A percentile compares a stretch with the other conserved stretches of the same genome.
These are phyloP conservation scores for Pangasianodon gigas DNA, from an alignment of 2,113 vertebrate genomes.

Conservation along the genomic window DNA sequence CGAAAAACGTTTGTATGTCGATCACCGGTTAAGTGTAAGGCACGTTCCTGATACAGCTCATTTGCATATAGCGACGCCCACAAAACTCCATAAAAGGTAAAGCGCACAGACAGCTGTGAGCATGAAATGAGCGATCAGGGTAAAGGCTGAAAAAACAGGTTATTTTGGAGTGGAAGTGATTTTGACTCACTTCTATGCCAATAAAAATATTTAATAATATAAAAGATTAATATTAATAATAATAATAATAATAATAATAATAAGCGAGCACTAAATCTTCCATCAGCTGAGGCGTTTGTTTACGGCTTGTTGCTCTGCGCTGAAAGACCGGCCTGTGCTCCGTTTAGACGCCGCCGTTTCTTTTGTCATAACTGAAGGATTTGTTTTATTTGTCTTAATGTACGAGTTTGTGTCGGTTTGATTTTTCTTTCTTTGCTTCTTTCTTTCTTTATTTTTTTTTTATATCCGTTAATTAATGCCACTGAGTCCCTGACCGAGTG, in stretches of 20 bases:
- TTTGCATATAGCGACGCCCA: background rate
- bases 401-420: no score
- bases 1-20: no score
- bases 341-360: no score
- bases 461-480: background rate
- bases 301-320: background rate
- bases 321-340: no score
- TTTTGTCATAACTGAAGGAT: no score
- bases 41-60: background rate
- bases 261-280: background rate
- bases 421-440: no score
- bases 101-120: background rate
- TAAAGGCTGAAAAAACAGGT: background rate
- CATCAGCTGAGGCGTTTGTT: background rate
- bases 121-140: background rate
- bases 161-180: background rate
- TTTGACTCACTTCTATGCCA: background rate
- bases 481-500: background rate
- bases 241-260: background rate
- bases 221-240: background rate
- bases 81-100: background rate
- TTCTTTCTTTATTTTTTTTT: no score
- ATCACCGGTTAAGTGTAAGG: background rate
- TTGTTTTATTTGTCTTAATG: no score
- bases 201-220: background rate